A percentile compares a stretch with the other conserved stretches of the same genome.
Conservation (phyloP, 2,113 vertebrate species). For the Hippocampus zosterae region DNA sequence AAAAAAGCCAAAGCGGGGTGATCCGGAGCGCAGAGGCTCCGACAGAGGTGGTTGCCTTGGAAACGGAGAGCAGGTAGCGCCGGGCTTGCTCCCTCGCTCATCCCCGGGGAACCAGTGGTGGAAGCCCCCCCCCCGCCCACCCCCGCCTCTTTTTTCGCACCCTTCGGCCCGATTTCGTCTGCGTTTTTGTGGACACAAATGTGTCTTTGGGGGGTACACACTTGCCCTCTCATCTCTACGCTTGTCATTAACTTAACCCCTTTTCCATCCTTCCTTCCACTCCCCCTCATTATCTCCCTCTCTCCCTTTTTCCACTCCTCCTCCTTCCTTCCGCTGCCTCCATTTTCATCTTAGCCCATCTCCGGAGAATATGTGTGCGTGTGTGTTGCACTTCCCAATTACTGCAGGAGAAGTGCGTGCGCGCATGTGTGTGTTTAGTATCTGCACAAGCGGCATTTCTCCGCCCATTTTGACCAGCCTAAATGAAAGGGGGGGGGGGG, state of each 20-base stretch:
- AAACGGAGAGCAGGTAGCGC: constrained; percentile 71
- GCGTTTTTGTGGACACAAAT: neutral
- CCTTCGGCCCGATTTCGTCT: constrained; percentile 1
- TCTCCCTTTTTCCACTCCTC: constrained; percentile 46
- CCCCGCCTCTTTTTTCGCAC: constrained; percentile 3
- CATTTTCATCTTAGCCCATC: constrained; percentile 50
- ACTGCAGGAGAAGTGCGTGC: constrained; percentile 54
- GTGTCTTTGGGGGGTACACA: constrained; percentile 7
- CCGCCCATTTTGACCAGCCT: constrained; percentile 58
- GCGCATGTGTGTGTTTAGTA: constrained; percentile 36
- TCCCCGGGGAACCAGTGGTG: constrained; percentile 61
- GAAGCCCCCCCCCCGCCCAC: constrained; percentile 32
- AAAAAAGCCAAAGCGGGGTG: neutral
- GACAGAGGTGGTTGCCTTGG: constrained; percentile 69
- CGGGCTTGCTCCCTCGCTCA: constrained; percentile 9
- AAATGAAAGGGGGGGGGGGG: too few relatives aligned
- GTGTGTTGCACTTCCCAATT: constrained; percentile 63
- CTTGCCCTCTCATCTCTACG: neutral
- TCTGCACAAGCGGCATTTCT: constrained; percentile 40
- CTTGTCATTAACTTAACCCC: constrained; percentile 28
- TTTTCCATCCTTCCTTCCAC: constrained; percentile 37
- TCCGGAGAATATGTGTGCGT: constrained; percentile 58
- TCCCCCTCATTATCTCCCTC: constrained; percentile 38
- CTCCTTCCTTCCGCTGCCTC: constrained; percentile 32
- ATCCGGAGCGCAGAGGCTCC: constrained; percentile 53